Conservation (phyloP, 1,140 invertebrate genomes). For the Megalopta genalis region DNA sequence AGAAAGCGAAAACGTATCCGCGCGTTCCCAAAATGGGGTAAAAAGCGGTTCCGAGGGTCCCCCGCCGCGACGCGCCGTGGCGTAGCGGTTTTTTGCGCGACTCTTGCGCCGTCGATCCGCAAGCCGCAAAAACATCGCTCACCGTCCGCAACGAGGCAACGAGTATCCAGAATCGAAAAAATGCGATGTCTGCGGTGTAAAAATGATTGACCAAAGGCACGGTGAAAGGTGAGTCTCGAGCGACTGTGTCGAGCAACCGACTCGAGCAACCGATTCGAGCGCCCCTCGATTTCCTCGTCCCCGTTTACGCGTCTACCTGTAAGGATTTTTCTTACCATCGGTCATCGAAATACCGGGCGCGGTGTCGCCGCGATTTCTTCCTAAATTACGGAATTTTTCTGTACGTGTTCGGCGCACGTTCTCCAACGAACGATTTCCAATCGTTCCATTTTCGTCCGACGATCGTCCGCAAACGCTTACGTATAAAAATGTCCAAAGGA, state of each 20-base stretch:
- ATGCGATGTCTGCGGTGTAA: conserved; percentile 41
- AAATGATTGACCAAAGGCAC: conserved; percentile 33
- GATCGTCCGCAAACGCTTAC: too few relatives aligned
- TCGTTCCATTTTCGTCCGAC: too few relatives aligned
- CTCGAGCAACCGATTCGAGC: conserved; percentile 32
- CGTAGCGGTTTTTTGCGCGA: background rate
- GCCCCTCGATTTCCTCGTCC: conserved; percentile 40
- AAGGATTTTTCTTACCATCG: too few relatives aligned
- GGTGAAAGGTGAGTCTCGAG: conserved; percentile 68
- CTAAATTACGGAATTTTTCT: too few relatives aligned
- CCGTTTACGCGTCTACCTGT: background rate
- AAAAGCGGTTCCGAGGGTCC: too few relatives aligned
- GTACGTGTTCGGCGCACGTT: too few relatives aligned
- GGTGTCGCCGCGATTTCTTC: background rate
- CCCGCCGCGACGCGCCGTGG: too few relatives aligned
- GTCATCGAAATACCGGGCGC: background rate
- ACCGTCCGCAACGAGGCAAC: conserved; percentile 41
- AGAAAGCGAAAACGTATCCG: background rate
- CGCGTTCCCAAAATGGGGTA: too few relatives aligned
- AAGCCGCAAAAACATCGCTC: conserved; percentile 29
- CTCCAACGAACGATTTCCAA: too few relatives aligned
- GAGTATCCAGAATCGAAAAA: conserved; percentile 43
- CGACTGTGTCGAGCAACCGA: conserved; percentile 16
- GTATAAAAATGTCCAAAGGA: too few relatives aligned
- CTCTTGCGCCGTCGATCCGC: background rate